Percentiles rank a stretch among this genome's conserved stretches.
phyloP scores from a whole-genome alignment of 2,888 invertebrate species.

The Hydrotaea cyrtoneurina region DNA sequence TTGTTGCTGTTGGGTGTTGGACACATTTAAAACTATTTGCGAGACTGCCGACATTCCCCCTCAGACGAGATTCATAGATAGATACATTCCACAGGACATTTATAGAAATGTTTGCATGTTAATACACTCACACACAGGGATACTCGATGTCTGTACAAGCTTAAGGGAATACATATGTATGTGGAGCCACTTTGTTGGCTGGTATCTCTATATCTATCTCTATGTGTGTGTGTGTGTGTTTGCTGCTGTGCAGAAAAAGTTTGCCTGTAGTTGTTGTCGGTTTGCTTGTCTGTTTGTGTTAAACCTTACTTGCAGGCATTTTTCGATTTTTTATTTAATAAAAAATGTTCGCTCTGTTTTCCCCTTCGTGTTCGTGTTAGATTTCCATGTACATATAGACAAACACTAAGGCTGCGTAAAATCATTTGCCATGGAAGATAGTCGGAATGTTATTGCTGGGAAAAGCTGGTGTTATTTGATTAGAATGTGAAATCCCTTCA shows the following conservation, averaged over 20 bases:
- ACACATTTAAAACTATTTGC: constrained; percentile 4
- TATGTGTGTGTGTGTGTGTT: neutral
- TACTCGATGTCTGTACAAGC: neutral
- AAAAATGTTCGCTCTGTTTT: neutral
- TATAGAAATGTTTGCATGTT: neutral
- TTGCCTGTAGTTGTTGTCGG: too few relatives aligned
- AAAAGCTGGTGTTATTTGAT: neutral
- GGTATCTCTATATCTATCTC: too few relatives aligned
- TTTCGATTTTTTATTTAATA: neutral
- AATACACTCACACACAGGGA: neutral
- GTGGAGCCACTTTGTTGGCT: neutral
- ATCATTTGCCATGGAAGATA: neutral
- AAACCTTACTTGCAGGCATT: neutral
- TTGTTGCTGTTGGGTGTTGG: neutral
- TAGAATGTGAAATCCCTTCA: neutral
- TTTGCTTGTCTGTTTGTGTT: neutral
- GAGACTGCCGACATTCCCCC: neutral
- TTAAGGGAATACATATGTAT: neutral
- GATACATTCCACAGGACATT: neutral
- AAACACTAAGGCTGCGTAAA: neutral
- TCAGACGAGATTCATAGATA: neutral
- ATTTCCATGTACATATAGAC: neutral
- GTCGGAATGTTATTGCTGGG: neutral
- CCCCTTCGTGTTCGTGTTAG: neutral
- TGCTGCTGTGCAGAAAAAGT: too few relatives aligned